Percentiles rank a stretch among this genome's conserved stretches.
Conservation (phyloP, 2,888 invertebrate genomes). For the Drosophila colorata region DNA sequence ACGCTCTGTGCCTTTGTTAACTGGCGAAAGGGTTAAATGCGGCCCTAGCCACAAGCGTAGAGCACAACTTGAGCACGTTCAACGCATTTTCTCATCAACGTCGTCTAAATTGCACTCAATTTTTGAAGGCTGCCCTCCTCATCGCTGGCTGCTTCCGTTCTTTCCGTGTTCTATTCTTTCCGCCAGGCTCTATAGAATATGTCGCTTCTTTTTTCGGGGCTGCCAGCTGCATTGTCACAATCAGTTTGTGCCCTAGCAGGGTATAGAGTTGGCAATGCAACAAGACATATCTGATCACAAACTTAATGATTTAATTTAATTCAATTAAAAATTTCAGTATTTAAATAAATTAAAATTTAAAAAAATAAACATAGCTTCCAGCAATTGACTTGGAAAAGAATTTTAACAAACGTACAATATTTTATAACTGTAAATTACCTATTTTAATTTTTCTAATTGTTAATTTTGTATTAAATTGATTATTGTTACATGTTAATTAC, state of each 20-base stretch:
- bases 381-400: no score
- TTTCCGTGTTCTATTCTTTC: constrained; percentile 37
- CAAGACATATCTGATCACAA: constrained; percentile 7
- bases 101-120: constrained; percentile 81
- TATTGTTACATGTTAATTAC: no score
- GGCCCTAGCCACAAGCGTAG: constrained; percentile 49
- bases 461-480: no score
- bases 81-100: constrained; percentile 79
- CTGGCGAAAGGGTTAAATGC: constrained; percentile 73
- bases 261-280: constrained; percentile 22
- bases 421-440: no score
- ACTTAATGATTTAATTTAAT: neutral
- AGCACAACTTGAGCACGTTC: constrained; percentile 82
- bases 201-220: constrained; percentile 52
- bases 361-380: no score
- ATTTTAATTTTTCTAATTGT: no score
- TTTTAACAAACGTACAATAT: no score
- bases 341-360: neutral
- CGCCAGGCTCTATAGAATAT: constrained; percentile 39
- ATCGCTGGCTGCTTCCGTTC: constrained; percentile 50
- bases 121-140: constrained; percentile 75
- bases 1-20: constrained; percentile 59
- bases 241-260: constrained; percentile 36
- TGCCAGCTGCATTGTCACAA: constrained; percentile 62
- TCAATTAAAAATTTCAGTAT: neutral